Percentiles rank a stretch among this genome's conserved stretches.
These are phyloP conservation scores for Jaculus jaculus DNA, from an alignment of 2,113 vertebrate species.

Conservation along the genomic window DNA sequence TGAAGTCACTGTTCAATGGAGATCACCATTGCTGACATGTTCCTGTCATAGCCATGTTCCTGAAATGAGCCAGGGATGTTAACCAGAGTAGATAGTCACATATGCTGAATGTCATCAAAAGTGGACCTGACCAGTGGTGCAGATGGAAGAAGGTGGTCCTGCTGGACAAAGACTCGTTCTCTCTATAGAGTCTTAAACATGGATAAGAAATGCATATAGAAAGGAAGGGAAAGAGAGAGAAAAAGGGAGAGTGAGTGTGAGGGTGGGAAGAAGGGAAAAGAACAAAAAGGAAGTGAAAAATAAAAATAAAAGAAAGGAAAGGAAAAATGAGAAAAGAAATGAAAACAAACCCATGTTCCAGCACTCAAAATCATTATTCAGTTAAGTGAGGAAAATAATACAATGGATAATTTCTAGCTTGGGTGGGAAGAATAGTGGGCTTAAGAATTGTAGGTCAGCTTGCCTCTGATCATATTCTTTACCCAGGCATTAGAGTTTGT, in stretches of 20 bases:
- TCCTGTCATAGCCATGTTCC: conserved; percentile 76
- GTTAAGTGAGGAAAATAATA: not conserved
- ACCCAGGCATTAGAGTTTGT: not conserved
- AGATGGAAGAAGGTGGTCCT: conserved; percentile 73
- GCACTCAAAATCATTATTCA: not conserved
- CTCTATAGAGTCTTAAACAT: not conserved
- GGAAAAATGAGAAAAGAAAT: not conserved
- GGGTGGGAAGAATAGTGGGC: not conserved
- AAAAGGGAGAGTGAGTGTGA: too few relatives aligned
- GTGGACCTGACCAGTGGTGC: conserved; percentile 35
- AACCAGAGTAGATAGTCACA: conserved; percentile 78
- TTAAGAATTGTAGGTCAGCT: too few relatives aligned
- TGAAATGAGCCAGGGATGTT: conserved; percentile 75
- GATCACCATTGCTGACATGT: conserved; percentile 74
- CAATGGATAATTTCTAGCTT: not conserved
- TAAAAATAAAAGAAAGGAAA: rapidly evolving
- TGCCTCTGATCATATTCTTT: not conserved
- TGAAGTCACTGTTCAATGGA: conserved; percentile 62
- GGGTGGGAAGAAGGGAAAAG: too few relatives aligned
- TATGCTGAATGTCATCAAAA: conserved; percentile 67
- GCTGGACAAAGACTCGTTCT: conserved; percentile 58
- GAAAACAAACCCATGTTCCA: not conserved
- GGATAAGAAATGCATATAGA: not conserved
- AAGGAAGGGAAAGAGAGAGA: not conserved
- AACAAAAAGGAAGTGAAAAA: not conserved